Conservation (phyloP, 2,888 invertebrate species). For the Pseudoips prasinana region DNA sequence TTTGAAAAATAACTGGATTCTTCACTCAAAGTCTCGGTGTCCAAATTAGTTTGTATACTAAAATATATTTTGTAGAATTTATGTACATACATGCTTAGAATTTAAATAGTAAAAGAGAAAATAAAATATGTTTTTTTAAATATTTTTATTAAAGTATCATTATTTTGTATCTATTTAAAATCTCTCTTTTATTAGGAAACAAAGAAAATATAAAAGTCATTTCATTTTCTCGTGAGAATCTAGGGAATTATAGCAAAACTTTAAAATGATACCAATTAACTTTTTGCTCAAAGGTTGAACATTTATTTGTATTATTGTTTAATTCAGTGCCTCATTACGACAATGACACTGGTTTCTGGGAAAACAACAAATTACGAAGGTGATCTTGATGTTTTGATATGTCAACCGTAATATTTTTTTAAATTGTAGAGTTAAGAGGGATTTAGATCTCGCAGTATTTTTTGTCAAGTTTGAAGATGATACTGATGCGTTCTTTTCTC, state of each 20-base stretch:
- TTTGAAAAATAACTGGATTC: too few relatives aligned
- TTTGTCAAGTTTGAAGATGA: slow-evolving; percentile 3
- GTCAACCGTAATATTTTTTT: slow-evolving; percentile 38
- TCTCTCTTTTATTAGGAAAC: too few relatives aligned
- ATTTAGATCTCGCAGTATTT: slow-evolving; percentile 40
- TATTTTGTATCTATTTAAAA: too few relatives aligned
- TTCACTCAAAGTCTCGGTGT: too few relatives aligned
- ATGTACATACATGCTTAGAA: too few relatives aligned
- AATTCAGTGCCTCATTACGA: slow-evolving; percentile 45
- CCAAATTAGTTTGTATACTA: too few relatives aligned
- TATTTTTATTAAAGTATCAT: too few relatives aligned
- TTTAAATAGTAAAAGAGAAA: too few relatives aligned
- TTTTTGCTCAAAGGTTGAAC: slow-evolving; percentile 27
- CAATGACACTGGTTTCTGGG: slow-evolving; percentile 51
- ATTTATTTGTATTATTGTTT: slow-evolving; percentile 31
- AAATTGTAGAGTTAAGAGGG: slow-evolving; percentile 47
- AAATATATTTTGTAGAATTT: too few relatives aligned
- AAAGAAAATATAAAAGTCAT: too few relatives aligned
- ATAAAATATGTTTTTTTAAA: too few relatives aligned
- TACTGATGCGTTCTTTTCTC: background rate
- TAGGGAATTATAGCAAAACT: slow-evolving; percentile 23
- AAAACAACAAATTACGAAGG: slow-evolving; percentile 68
- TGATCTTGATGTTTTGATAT: slow-evolving; percentile 55
- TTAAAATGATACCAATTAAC: slow-evolving; percentile 41
- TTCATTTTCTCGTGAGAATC: slow-evolving; percentile 27